Percentiles rank a stretch among this genome's conserved stretches.
These are phyloP conservation scores for Endomychus coccineus DNA, from an alignment of 2,888 invertebrate genomes.

Conservation along the genomic window DNA sequence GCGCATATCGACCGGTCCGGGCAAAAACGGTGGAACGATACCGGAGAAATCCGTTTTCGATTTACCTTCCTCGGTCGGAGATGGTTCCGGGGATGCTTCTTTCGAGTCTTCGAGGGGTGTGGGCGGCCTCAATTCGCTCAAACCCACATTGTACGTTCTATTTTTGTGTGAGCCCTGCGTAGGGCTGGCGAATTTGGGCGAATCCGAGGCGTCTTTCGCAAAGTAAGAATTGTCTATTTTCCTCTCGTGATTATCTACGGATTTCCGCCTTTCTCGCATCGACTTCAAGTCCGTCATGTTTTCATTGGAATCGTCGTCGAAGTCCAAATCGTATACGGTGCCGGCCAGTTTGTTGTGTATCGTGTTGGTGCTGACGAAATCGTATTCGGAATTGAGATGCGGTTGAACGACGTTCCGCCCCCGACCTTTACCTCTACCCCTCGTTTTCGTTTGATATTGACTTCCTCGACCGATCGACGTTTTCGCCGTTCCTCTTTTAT, in stretches of 20 bases:
- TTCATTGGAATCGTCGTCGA: slow-evolving; percentile 72
- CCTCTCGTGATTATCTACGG: slow-evolving; percentile 59
- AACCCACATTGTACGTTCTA: slow-evolving; percentile 40
- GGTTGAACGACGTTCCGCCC: slow-evolving; percentile 36
- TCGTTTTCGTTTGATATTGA: slow-evolving; percentile 32
- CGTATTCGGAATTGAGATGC: slow-evolving; percentile 41
- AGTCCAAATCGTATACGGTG: slow-evolving; percentile 81
- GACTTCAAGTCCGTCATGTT: slow-evolving; percentile 68
- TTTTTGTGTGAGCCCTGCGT: slow-evolving; percentile 40
- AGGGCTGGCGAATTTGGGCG: slow-evolving; percentile 53
- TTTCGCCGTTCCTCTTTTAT: slow-evolving; percentile 31
- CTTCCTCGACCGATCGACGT: slow-evolving; percentile 42
- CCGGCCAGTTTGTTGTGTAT: slow-evolving; percentile 76
- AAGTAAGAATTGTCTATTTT: slow-evolving; percentile 49
- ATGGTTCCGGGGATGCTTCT: slow-evolving; percentile 21
- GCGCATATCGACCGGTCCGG: slow-evolving; percentile 85
- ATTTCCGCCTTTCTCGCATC: slow-evolving; percentile 70
- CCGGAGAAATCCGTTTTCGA: slow-evolving; percentile 45
- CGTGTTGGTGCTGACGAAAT: slow-evolving; percentile 55
- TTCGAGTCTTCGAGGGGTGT: slow-evolving; percentile 43
- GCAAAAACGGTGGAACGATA: slow-evolving; percentile 65
- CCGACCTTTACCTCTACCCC: slow-evolving; percentile 38
- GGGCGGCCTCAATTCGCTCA: slow-evolving; percentile 46
- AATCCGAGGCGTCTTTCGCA: slow-evolving; percentile 48
- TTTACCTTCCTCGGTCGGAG: slow-evolving; percentile 23